Evolutionary conservation across 2,113 vertebrate species (phyloP).

Genomic region (Rafetus swinhoei): DNA sequence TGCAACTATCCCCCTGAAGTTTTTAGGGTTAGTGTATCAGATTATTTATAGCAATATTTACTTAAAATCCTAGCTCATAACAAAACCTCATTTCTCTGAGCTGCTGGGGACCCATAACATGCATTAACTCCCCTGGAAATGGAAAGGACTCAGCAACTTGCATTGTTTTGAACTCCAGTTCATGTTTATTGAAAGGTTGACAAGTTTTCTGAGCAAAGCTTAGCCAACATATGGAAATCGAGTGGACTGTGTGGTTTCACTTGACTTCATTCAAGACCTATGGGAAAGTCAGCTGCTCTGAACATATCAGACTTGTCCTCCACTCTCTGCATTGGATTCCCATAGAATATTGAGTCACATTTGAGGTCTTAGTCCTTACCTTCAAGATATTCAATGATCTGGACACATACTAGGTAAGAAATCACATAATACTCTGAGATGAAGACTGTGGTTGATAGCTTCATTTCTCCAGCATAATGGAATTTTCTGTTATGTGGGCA

Average conservation of each 20-base stretch:
- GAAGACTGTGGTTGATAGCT: background rate
- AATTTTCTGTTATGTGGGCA: background rate
- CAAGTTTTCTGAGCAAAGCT: background rate
- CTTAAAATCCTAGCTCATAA: background rate
- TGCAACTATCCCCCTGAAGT: background rate
- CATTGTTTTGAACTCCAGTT: background rate
- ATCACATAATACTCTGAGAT: background rate
- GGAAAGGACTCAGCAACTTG: background rate
- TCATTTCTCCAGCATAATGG: background rate
- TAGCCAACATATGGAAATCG: background rate
- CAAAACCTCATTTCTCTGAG: background rate
- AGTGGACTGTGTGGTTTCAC: background rate
- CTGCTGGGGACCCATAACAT: background rate
- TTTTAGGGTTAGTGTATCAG: background rate
- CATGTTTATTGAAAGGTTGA: fast-evolving
- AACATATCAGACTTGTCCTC: background rate
- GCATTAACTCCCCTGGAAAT: background rate
- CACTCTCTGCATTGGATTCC: background rate
- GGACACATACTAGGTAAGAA: background rate
- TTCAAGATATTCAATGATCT: background rate
- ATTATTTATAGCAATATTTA: background rate
- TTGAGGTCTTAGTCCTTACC: background rate
- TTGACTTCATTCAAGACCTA: background rate
- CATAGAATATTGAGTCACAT: background rate
- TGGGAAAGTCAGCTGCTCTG: background rate